These are phyloP conservation scores for Agonopterix subpropinquella DNA, from an alignment of 2,888 invertebrate species.

Conservation along the genomic window DNA sequence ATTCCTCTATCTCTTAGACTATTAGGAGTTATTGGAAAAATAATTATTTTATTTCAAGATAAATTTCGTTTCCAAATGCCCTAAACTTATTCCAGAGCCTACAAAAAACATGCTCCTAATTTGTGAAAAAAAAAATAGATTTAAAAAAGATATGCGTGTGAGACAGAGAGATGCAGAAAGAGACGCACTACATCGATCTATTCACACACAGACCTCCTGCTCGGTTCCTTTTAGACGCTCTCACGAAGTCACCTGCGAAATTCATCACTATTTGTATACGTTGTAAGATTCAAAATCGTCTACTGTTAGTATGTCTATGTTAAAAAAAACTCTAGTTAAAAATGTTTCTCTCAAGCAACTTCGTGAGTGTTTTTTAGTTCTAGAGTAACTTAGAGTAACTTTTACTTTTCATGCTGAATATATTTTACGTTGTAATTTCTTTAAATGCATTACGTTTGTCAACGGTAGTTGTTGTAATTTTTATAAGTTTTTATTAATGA, in stretches of 20 bases:
- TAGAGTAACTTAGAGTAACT: constrained; percentile 11
- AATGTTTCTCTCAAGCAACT: constrained; percentile 57
- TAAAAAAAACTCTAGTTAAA: constrained; percentile 30
- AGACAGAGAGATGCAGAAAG: constrained; percentile 66
- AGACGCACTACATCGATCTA: constrained; percentile 71
- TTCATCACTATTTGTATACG: constrained; percentile 44
- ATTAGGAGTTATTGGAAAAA: not conserved
- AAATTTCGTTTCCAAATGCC: not conserved
- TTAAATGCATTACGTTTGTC: too few species aligned
- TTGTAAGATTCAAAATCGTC: constrained; percentile 27
- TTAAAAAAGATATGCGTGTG: constrained; percentile 50
- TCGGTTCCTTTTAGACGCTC: constrained; percentile 57
- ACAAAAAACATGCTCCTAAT: constrained; percentile 2
- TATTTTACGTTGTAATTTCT: too few species aligned
- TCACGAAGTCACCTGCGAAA: constrained; percentile 75
- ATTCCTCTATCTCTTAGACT: too few species aligned
- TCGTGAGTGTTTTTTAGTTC: constrained; percentile 55
- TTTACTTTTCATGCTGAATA: constrained; percentile 31
- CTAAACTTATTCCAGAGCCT: not conserved
- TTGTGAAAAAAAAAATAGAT: constrained; percentile 15
- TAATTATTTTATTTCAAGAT: too few species aligned
- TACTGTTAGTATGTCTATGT: constrained; percentile 45
- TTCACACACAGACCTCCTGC: constrained; percentile 68
- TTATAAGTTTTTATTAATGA: too few species aligned
- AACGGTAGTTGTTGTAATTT: too few species aligned